These are phyloP conservation scores for Eclectus roratus DNA, from an alignment of 2,113 vertebrate species.

Conservation along the genomic window DNA sequence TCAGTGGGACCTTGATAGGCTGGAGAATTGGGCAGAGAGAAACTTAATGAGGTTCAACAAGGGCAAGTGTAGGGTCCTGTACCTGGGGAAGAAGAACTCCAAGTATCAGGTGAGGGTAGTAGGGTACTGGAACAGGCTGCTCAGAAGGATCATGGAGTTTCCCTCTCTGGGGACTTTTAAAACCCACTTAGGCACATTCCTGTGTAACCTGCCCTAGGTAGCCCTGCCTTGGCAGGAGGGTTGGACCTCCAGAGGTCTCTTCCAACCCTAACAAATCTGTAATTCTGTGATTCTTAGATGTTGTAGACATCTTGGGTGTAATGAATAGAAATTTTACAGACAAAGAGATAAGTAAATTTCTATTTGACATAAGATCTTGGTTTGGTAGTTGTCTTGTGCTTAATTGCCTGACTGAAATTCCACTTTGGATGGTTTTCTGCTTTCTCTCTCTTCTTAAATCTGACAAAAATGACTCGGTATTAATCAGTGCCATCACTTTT, in stretches of 20 bases:
- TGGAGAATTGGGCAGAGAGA: background rate
- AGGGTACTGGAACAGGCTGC: background rate
- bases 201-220: background rate
- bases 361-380: background rate
- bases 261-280: background rate
- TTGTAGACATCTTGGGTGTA: background rate
- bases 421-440: background rate
- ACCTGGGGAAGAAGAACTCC: no score
- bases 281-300: background rate
- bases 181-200: background rate
- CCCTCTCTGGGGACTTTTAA: background rate
- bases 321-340: background rate
- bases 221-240: background rate
- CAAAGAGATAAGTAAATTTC: background rate
- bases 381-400: background rate
- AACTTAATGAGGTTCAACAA: background rate
- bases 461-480: conserved; percentile 1
- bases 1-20: background rate
- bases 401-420: background rate
- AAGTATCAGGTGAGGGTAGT: background rate
- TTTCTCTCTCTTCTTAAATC: background rate
- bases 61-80: background rate
- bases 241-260: background rate
- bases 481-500: background rate
- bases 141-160: background rate